phyloP scores from a whole-genome alignment of 2,113 vertebrate genomes.

The Coregonus clupeaformis region DNA sequence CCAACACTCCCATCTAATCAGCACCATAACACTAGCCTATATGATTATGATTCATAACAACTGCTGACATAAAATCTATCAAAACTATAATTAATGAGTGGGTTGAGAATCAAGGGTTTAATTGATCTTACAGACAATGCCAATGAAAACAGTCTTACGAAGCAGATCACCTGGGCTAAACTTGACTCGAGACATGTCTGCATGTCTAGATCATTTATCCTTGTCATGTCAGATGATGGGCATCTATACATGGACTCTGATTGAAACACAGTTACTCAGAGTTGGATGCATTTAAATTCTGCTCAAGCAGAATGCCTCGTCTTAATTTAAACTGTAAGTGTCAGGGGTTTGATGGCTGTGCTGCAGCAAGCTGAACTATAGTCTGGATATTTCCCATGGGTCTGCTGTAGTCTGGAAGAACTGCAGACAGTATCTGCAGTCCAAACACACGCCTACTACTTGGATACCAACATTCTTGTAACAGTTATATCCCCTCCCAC shows the following conservation, averaged over 20 bases:
- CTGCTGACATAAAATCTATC: background rate
- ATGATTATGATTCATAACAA: background rate
- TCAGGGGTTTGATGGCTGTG: slow-evolving; percentile 19
- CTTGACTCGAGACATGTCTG: no score
- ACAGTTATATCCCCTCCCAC: no score
- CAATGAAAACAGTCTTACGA: background rate
- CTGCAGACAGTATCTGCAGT: background rate
- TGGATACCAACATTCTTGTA: no score
- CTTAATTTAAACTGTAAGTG: slow-evolving; percentile 4
- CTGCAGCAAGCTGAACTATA: background rate
- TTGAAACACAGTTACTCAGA: background rate
- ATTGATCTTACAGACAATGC: background rate
- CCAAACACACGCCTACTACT: no score
- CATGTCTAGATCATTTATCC: background rate
- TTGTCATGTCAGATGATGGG: background rate
- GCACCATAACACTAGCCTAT: background rate
- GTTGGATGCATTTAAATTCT: background rate
- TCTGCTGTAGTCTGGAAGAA: background rate
- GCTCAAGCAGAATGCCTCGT: slow-evolving; percentile 3
- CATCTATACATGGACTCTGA: background rate
- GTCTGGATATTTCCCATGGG: background rate
- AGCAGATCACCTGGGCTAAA: background rate
- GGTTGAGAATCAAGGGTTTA: background rate
- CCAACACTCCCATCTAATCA: background rate
- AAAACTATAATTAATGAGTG: background rate